Conservation (phyloP, 2,888 invertebrate genomes). For the Drosophila incognita region DNA sequence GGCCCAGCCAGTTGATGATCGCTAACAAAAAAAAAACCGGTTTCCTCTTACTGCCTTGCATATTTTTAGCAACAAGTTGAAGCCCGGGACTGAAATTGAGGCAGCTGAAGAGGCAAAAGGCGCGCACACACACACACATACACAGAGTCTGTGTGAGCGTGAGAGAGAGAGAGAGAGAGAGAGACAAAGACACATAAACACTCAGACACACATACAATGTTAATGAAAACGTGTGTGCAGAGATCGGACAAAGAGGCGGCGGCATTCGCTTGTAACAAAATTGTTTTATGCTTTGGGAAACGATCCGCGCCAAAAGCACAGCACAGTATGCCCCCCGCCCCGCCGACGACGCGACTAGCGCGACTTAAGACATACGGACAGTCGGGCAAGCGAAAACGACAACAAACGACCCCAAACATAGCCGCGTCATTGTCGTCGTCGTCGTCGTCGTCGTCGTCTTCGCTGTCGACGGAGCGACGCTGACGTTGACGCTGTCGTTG, state of each 20-base stretch:
- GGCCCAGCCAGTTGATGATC: conserved; percentile 57
- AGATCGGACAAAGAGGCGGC: conserved; percentile 59
- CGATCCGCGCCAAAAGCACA: conserved; percentile 60
- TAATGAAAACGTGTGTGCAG: conserved; percentile 66
- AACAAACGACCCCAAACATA: conserved; percentile 58
- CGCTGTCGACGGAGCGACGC: conserved; percentile 9
- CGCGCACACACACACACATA: conserved; percentile 13
- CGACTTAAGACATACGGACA: conserved; percentile 23
- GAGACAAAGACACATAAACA: neutral
- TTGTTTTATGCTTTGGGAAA: conserved; percentile 60
- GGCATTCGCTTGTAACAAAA: conserved; percentile 72
- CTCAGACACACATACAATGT: conserved; percentile 36
- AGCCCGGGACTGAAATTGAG: conserved; percentile 37
- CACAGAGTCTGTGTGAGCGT: neutral
- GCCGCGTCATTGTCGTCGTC: conserved; percentile 61
- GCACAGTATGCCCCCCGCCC: conserved; percentile 9
- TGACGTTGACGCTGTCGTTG: conserved; percentile 40
- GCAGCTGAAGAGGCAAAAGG: conserved; percentile 28
- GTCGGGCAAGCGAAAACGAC: conserved; percentile 37
- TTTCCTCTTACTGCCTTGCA: conserved; percentile 77
- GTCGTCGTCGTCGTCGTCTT: conserved; percentile 57
- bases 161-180: neutral
- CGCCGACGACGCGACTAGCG: conserved; percentile 7
- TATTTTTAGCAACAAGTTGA: conserved; percentile 79
- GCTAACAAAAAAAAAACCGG: conserved; percentile 60